These are phyloP conservation scores for Labroides dimidiatus DNA, from an alignment of 2,797 vertebrate species.

Conservation along the genomic window DNA sequence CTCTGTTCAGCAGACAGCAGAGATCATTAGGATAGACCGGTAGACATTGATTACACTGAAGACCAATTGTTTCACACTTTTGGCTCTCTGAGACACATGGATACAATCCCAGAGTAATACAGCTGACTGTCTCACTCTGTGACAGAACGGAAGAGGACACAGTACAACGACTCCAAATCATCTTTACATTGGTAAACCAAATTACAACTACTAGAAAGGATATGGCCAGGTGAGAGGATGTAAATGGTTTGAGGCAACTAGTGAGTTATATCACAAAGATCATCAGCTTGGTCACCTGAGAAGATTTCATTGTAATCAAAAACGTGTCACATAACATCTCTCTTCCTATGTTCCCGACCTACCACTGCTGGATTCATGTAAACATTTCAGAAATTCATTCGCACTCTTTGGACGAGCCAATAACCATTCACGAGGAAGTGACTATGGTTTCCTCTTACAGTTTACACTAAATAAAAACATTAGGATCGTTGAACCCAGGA, in stretches of 20 bases:
- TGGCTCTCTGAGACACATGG: constrained; percentile 1
- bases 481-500: constrained; percentile 20
- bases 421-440: constrained; percentile 35
- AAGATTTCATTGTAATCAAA: constrained; percentile 28
- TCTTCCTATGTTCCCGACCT: constrained; percentile 38
- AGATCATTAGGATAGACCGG: constrained; percentile 35
- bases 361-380: constrained; percentile 53
- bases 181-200: constrained; percentile 10
- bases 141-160: neutral
- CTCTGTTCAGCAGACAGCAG: constrained; percentile 38
- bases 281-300: constrained; percentile 55
- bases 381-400: constrained; percentile 57
- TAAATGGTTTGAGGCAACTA: too few species aligned
- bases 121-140: constrained; percentile 5
- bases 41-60: constrained; percentile 41
- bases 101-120: constrained; percentile 9
- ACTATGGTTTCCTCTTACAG: constrained; percentile 26
- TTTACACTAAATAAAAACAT: constrained; percentile 47
- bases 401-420: constrained; percentile 62
- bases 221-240: neutral
- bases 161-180: neutral
- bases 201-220: constrained; percentile 14
- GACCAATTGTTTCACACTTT: constrained; percentile 19
- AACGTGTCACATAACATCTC: constrained; percentile 19
- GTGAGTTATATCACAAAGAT: constrained; percentile 16